These are phyloP conservation scores for Agapostemon virescens DNA, from an alignment of 2,888 invertebrate genomes.

Conservation along the genomic window DNA sequence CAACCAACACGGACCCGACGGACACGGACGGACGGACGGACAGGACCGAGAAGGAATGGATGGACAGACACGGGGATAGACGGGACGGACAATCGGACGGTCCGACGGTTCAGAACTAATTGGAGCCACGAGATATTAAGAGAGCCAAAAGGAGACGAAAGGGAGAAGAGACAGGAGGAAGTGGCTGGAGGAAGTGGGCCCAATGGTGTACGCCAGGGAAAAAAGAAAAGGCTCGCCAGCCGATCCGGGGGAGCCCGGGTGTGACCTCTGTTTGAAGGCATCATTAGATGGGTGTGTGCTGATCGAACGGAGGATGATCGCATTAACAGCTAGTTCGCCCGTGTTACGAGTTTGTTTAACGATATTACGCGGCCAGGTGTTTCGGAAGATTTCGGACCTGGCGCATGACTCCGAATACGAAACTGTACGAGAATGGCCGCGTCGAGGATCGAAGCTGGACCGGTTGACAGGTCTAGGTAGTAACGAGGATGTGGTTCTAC, in stretches of 20 bases:
- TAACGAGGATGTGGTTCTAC: too few relatives aligned
- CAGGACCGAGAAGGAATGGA: conserved; percentile 61
- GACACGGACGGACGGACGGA: conserved; percentile 24
- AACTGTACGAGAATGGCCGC: background rate
- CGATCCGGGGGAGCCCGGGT: conserved; percentile 43
- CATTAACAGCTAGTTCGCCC: conserved; percentile 67
- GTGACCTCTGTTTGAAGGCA: conserved; percentile 53
- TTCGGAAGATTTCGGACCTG: conserved; percentile 6
- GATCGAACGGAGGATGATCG: conserved; percentile 50
- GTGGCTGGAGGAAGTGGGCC: conserved; percentile 28
- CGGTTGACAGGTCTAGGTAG: background rate
- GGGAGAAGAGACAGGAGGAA: conserved; percentile 50
- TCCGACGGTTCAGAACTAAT: conserved; percentile 78
- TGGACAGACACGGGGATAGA: conserved; percentile 53
- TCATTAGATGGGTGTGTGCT: conserved; percentile 63
- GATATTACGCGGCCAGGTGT: conserved; percentile 51
- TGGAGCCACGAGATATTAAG: conserved; percentile 79
- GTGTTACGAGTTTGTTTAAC: conserved; percentile 68
- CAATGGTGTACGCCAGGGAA: conserved; percentile 32
- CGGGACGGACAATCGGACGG: conserved; percentile 61
- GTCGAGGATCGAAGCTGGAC: background rate
- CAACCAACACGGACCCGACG: conserved; percentile 31
- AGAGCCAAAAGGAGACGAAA: conserved; percentile 59
- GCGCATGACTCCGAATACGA: background rate
- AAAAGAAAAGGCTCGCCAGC: conserved; percentile 31